Base-by-base conservation (phyloP, 2,113 vertebrate genomes). In the Zonotrichia leucophrys region DNA sequence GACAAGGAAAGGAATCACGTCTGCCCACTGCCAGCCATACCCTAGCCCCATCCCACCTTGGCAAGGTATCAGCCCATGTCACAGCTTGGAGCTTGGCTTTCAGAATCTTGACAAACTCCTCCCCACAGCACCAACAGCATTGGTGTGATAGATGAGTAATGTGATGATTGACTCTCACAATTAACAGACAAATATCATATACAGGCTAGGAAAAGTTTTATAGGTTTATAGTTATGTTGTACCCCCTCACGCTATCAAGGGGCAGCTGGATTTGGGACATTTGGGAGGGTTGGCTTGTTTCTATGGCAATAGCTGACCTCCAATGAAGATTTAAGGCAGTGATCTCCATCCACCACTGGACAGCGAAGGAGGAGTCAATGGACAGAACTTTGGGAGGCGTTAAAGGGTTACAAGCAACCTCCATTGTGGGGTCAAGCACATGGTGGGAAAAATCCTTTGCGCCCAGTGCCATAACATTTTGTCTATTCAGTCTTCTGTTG, bases 71-170 rank as follows among this genome's bases (percentile, higher is more conserved):
- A 79, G 44, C 46, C 55, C 44, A 7, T 2, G 25, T 37, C 83
- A 49, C 49, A 39, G 15, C n/a, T 77, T 37, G 70, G 39, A 39
- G 15, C n/a, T 81, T 37, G 70, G 39, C 50, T 86, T 50, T 42
- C 9, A 5, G 35, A 16, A 25, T 23, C 69, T 19, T 58, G 78
- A 64, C 44, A 52, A 35, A 22, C 33, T 41, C 39, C 22, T 41
- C 25, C 9, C 18, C 18, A 2, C 9, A 3, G 11, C 30, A 15
- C 41, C 4, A 46, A 25, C n/a, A 30, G 42, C 0, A 0, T 5
- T 24, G 56, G 56, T 59, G 22, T 35, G 56, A 59, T 11, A 35
- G n/a, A 35, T 24, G 56, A 59, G 22, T 24, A 58, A 24, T 35
- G 56, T 7, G 2, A 35, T 24, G 22, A 24, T 16, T 35, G n/a